Conservation (phyloP, 1,140 invertebrate species). For the Ditylenchus dipsaci region DNA sequence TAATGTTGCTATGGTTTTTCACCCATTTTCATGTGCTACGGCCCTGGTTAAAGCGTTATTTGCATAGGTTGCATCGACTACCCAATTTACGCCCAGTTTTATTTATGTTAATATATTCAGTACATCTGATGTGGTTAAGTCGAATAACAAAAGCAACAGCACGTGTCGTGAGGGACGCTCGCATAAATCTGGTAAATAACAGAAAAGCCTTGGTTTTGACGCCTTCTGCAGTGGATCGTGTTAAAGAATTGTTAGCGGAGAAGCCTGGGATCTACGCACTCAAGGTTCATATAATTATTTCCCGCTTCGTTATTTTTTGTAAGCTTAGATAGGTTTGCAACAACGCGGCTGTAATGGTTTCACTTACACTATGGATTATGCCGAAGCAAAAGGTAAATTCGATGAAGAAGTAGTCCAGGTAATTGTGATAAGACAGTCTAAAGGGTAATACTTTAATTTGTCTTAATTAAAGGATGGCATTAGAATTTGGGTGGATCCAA, state of each 20-base stretch:
- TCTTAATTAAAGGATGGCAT: constrained; percentile 65
- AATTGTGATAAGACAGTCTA: constrained; percentile 58
- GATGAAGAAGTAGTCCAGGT: constrained; percentile 83
- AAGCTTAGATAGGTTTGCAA: constrained; percentile 77
- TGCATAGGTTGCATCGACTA: too few relatives aligned
- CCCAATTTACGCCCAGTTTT: too few relatives aligned
- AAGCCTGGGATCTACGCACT: constrained; percentile 44
- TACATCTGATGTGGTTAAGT: neutral
- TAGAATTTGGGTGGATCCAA: constrained; percentile 88
- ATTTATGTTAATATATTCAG: too few relatives aligned
- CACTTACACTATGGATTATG: constrained; percentile 94
- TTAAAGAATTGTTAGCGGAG: constrained; percentile 39
- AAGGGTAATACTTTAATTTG: neutral
- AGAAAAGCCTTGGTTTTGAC: constrained; percentile 39
- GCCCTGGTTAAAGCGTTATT: too few relatives aligned
- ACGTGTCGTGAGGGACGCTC: constrained; percentile 15
- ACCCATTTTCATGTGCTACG: too few relatives aligned
- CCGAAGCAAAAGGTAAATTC: constrained; percentile 79
- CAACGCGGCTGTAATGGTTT: constrained; percentile 96
- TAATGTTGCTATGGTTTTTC: too few relatives aligned
- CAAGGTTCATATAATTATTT: too few relatives aligned
- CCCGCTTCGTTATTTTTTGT: constrained; percentile 21
- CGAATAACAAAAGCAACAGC: constrained; percentile 13
- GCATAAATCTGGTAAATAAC: neutral
- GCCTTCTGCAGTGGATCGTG: constrained; percentile 44